Base-by-base conservation (phyloP, 1,140 invertebrate genomes). In the Aphidius ervi region DNA sequence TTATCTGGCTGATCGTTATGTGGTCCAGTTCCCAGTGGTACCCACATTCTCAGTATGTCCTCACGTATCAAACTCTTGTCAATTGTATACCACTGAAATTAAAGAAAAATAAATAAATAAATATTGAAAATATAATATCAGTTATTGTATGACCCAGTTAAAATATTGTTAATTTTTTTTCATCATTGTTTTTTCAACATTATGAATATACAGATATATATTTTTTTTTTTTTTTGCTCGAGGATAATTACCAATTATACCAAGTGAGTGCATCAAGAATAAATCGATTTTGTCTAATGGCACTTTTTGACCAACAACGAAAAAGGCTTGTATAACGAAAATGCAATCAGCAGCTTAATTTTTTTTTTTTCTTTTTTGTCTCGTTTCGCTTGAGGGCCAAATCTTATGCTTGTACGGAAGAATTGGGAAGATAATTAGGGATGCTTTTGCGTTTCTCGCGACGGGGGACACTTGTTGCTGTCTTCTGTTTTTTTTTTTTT, bases 61-160 rank as follows among this genome's bases (percentile, higher is more conserved):
- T 75, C 70, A 41, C 77, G 70, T 16, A 84, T 66, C 48, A 74
- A 68, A 41, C 63, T 70, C 41, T 72, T 65, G 50, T 85, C 75
- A 9, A 83, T 70, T 5, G 41, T 68, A 69, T 86, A 86, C 85
- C 85, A 86, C 84, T 86, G 74, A 66, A 69, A 63, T 8, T 42
- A 43, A 54, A 57, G 49, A 58, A 49, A 5, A 9, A 58, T n/a
- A 8, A 54, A 52, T n/a, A 8, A 54, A 52, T 52, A 9, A 43
- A 37, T 56, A 4, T 31, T 10, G 8, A 5, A 39, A 9, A 52
- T 52, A 23, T 52, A 9, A 52, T 40, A 40, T 52, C 50, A 52
- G 41, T 52, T 9, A 52, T 31, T 31, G 4, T 5, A 9, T 6
- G 9, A 16, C 16, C 16, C 16, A 16, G 16, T 16, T 40, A 37